phyloP scores from a whole-genome alignment of 2,888 invertebrate species.

The Argyresthia albistria region DNA sequence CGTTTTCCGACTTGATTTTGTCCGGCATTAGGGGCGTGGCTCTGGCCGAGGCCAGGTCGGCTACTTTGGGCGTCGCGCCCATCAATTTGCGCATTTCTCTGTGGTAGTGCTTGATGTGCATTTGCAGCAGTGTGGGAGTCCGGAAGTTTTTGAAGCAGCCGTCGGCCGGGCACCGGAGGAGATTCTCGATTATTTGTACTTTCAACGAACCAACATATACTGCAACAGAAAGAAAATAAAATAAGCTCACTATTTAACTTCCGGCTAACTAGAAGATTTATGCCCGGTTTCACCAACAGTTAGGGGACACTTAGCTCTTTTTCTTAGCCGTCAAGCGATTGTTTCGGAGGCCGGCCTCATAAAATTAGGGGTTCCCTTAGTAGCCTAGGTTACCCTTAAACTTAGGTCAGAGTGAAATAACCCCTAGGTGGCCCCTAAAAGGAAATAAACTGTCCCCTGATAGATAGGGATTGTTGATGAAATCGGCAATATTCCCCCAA shows the following conservation, averaged over 20 bases:
- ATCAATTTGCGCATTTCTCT: slow-evolving; percentile 81
- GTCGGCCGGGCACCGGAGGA: slow-evolving; percentile 82
- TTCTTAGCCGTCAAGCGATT: too few species aligned
- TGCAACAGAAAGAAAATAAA: slow-evolving; percentile 21
- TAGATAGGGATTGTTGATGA: too few species aligned
- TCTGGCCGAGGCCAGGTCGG: slow-evolving; percentile 87
- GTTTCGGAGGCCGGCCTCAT: too few species aligned
- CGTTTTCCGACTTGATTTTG: slow-evolving; percentile 13
- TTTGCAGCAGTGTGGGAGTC: slow-evolving; percentile 90
- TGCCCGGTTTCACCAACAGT: too few species aligned
- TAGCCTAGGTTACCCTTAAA: too few species aligned
- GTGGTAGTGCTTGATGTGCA: slow-evolving; percentile 97
- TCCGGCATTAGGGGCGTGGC: slow-evolving; percentile 44
- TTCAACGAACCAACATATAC: slow-evolving; percentile 73
- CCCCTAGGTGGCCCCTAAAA: too few species aligned
- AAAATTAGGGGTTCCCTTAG: too few species aligned
- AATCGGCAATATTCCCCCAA: too few species aligned
- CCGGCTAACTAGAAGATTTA: too few species aligned
- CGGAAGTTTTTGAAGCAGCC: slow-evolving; percentile 92
- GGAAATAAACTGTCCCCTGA: too few species aligned
- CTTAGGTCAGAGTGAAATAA: too few species aligned
- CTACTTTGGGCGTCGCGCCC: slow-evolving; percentile 87
- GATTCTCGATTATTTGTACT: slow-evolving; percentile 79
- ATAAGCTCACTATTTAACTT: not conserved
- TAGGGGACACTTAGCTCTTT: too few species aligned